Conservation (phyloP, 2,797 vertebrate genomes). For the Dryobates pubescens region DNA sequence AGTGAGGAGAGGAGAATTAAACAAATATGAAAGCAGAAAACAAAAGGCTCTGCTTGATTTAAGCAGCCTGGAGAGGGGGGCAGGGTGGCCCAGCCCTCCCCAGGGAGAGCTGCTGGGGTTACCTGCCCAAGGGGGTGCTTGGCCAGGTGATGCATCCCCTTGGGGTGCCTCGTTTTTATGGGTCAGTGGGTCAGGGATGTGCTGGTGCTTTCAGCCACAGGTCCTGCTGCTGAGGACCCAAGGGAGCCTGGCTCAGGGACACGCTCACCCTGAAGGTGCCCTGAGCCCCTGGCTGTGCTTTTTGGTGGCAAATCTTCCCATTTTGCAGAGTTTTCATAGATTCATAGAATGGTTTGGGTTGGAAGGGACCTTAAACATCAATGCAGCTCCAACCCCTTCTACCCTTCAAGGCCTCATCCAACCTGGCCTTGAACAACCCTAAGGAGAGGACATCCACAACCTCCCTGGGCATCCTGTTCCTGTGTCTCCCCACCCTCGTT, state of each 20-base stretch:
- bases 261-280: neutral
- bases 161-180: neutral
- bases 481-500: too few species aligned
- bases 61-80: neutral
- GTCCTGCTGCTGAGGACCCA: neutral
- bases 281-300: neutral
- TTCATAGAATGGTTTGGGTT: too few species aligned
- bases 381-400: too few species aligned
- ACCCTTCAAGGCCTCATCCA: too few species aligned
- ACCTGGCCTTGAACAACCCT: too few species aligned
- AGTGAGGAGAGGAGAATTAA: conserved; percentile 64
- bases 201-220: neutral
- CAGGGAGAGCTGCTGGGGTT: neutral
- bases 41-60: conserved; percentile 25
- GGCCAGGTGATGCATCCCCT: neutral
- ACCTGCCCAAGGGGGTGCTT: neutral
- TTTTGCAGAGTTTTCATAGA: neutral
- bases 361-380: too few species aligned
- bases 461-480: too few species aligned
- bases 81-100: neutral
- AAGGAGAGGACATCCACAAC: too few species aligned
- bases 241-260: accelerated
- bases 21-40: conserved; percentile 47
- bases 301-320: neutral
- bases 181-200: conserved; percentile 57